Evolutionary conservation across 2,888 invertebrate species (phyloP), one percentile per base, ranked within the genome.

Genomic region (Eristalinus sepulchralis): DNA sequence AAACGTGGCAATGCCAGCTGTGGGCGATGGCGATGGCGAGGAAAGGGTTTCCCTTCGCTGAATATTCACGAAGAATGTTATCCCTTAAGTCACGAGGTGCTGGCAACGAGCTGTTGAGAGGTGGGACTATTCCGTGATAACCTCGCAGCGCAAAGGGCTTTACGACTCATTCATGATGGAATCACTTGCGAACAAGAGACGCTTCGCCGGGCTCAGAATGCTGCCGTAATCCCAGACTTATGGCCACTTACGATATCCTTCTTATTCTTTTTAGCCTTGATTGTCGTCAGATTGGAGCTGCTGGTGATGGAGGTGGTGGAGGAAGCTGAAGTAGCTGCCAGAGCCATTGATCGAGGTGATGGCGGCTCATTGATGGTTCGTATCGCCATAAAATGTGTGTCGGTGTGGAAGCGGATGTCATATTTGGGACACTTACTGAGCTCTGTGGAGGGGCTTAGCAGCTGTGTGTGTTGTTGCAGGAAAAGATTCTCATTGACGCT

Each of bases 1-100:
- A 79, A 72, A 78, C 64, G 39, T 63, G 47, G 47, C 47, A 47
- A 17, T 47, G 47, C 17, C 47, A 47, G 63, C 63, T n/a, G 53
- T 62, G 17, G 47, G 47, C 47, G 47, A 4, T 17, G 17, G 17
- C 47, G 47, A 17, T 39, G 47, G 53, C 33, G 2, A 33, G 11
- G 11, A 64, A 33, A 31, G 63, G 33, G 57, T 75, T 75, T n/a
- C 5, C n/a, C n/a, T n/a, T 17, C 17, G 1, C 47, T 47, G 47
- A 17, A 47, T 47, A 47, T 47, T 47, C 47, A 47, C 47, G 47
- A 47, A 47, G 47, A 47, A 47, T 17, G n/a, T 47, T 47, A 47
- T 47, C 47, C 47, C 47, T 47, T 39, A 39, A 39, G 39, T n/a
- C 39, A n/a, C 13, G 13, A n/a, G 4, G 13, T n/a, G 39, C n/a